phyloP scores from a whole-genome alignment of 2,888 invertebrate species.

The Tetramorium bicarinatum region DNA sequence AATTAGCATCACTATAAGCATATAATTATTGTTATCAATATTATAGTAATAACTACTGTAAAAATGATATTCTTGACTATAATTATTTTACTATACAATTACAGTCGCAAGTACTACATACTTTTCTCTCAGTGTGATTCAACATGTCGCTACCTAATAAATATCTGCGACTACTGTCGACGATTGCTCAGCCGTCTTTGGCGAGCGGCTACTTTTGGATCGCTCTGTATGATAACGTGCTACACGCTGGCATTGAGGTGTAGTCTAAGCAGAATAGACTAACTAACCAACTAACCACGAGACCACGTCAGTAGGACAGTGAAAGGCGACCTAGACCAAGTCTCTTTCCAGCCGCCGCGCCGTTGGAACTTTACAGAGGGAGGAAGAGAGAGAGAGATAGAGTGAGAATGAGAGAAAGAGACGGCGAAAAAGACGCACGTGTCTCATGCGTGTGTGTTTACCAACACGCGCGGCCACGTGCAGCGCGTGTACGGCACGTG shows the following conservation, averaged over 20 bases:
- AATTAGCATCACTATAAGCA: no score
- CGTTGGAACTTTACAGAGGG: conserved; percentile 64
- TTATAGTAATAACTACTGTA: no score
- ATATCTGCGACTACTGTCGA: neutral
- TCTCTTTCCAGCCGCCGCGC: conserved; percentile 64
- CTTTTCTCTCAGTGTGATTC: neutral
- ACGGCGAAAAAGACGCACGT: conserved; percentile 53
- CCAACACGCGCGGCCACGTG: conserved; percentile 41
- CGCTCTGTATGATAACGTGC: conserved; percentile 72
- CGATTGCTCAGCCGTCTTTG: neutral
- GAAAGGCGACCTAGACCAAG: conserved; percentile 85
- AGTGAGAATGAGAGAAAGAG: neutral
- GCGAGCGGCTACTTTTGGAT: conserved; percentile 62
- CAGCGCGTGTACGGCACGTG: conserved; percentile 39
- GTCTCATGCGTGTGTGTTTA: conserved; percentile 59
- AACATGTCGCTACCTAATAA: neutral
- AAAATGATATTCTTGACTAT: no score
- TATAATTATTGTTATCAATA: no score
- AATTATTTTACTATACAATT: no score
- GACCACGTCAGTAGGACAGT: conserved; percentile 83
- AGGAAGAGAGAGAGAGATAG: neutral
- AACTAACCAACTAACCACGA: conserved; percentile 80
- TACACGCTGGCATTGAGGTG: conserved; percentile 79
- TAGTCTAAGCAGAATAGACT: conserved; percentile 77
- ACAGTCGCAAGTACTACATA: no score